These are phyloP conservation scores for Agelas oroides DNA, from an alignment of 37 sponge, comb jelly and placozoan species.

Conservation along the genomic window DNA sequence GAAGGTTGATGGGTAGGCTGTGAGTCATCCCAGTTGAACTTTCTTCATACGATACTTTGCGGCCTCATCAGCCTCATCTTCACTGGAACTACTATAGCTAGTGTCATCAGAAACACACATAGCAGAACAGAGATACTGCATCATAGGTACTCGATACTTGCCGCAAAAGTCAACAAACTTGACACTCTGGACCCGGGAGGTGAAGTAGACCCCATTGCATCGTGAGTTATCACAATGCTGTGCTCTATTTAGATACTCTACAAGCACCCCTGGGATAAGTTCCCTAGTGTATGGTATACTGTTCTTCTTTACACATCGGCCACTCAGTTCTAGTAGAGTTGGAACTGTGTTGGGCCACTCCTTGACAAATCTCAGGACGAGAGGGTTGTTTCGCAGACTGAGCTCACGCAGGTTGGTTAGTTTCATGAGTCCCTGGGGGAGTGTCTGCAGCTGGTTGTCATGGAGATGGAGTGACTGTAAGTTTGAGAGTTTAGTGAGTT, in stretches of 20 bases:
- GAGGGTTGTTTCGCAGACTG: conserved; percentile 87
- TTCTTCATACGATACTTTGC: conserved; percentile 56
- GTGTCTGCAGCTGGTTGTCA: conserved; percentile 79
- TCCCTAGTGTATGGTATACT: conserved; percentile 53
- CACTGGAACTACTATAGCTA: conserved; percentile 24
- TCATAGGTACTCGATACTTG: conserved; percentile 90
- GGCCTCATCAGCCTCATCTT: conserved; percentile 64
- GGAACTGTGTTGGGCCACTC: conserved; percentile 74
- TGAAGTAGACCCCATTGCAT: conserved; percentile 92
- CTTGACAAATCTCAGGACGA: conserved; percentile 79
- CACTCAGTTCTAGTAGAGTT: conserved; percentile 71
- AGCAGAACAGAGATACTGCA: conserved; percentile 86
- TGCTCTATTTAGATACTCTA: conserved; percentile 63
- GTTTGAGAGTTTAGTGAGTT: conserved; percentile 55
- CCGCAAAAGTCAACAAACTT: conserved; percentile 98
- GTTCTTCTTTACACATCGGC: conserved; percentile 56
- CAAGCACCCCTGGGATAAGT: conserved; percentile 54
- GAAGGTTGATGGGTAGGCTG: neutral
- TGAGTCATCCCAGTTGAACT: conserved; percentile 67
- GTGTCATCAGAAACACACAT: conserved; percentile 43
- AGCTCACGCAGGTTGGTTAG: conserved; percentile 76
- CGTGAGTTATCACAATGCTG: conserved; percentile 86
- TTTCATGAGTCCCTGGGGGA: conserved; percentile 76
- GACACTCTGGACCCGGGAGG: conserved; percentile 60
- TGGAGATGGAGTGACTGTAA: conserved; percentile 82